Evolutionary conservation across 1,140 invertebrate species (phyloP), one percentile per base, ranked within the genome.

Genomic region (Agrypnia vestita): DNA sequence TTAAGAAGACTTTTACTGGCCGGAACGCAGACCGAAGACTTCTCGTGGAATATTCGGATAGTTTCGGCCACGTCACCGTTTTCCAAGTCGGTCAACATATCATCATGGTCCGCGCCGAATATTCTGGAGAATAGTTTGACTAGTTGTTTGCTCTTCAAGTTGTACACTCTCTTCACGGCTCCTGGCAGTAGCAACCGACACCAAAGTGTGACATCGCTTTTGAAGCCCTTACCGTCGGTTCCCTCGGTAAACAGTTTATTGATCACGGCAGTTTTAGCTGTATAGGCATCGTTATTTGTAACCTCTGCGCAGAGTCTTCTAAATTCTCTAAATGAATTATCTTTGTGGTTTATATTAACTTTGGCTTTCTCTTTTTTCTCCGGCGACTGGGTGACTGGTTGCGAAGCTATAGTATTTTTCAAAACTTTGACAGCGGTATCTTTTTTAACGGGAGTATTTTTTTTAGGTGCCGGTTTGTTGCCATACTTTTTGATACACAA

Each of bases 11-110:
- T 97, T 78, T 95, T 93, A 59, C 88, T 86, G 13, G 91, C 89
- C 0, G 95, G 94, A 81, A 90, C 89, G 1, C 92, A 81, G 53
- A 85, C 86, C 35, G 84, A 87, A 71, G 93, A 96, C 69, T 92
- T 89, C 79, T 94, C 92, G 88, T 95, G 98, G 86, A 96, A 97
- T 62, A 91, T 86, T 81, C 92, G 88, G n/a, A 98, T 92, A 0
- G 97, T 98, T 85, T 97, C 95, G 4, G 96, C 95, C 13, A 98
- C 93, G 89, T 98, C 97, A 0, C 97, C 97, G 85, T 96, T 91
- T 85, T 97, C 95, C 53, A 97, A 90, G 88, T 97, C 92, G 80
- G 94, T 93, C 6, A 97, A 85, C 97, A 98, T 98, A 72, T 94
- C 93, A 81, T 94, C 92, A 82, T 94, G 92, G 88, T 94, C 92